These are phyloP conservation scores for Corythornis cristatus DNA, from an alignment of 2,113 vertebrate species.

Conservation along the genomic window DNA sequence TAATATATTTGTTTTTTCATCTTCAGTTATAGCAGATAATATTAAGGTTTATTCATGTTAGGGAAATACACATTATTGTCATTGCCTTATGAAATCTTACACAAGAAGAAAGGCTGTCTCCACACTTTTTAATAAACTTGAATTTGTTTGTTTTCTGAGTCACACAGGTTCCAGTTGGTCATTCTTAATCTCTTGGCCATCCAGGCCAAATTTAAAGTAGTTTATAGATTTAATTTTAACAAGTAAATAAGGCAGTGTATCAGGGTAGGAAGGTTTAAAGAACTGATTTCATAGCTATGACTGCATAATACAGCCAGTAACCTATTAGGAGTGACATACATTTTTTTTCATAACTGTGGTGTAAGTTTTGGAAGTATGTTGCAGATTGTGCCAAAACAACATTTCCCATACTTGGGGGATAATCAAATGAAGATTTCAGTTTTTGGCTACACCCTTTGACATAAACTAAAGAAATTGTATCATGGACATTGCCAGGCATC, in stretches of 20 bases:
- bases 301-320: neutral
- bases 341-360: neutral
- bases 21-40: neutral
- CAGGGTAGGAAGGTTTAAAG: neutral
- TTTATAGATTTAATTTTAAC: neutral
- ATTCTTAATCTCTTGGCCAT: neutral
- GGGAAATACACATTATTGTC: neutral
- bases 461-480: neutral
- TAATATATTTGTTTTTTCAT: neutral
- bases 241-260: neutral
- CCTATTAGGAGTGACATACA: fast-evolving
- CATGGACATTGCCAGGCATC: neutral
- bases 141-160: neutral
- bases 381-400: neutral
- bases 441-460: neutral
- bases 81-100: neutral
- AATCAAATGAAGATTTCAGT: neutral
- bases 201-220: neutral
- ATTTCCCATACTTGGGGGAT: too few species aligned
- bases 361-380: neutral
- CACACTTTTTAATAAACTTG: neutral
- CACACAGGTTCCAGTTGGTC: neutral
- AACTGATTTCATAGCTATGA: neutral
- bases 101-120: neutral
- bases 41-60: neutral